A percentile compares a stretch with the other conserved stretches of the same genome.
phyloP scores from a whole-genome alignment of 2,113 vertebrate genomes.

The Hiodon tergisus region DNA sequence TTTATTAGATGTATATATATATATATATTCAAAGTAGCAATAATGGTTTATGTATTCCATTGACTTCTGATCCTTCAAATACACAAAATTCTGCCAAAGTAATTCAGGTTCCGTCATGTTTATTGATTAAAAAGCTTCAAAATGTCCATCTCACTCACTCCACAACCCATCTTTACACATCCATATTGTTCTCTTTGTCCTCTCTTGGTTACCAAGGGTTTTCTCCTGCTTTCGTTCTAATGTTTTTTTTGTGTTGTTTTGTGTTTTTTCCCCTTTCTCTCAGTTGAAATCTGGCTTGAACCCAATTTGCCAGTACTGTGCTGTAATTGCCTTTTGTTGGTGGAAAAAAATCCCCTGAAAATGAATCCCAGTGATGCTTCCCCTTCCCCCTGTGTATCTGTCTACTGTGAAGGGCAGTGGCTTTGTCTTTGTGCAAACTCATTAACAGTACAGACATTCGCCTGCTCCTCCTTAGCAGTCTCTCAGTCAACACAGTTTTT shows the following conservation, averaged over 20 bases:
- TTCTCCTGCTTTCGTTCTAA: conserved; percentile 2
- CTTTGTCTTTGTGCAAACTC: conserved; percentile 50
- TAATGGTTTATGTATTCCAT: too few species aligned
- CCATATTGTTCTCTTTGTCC: conserved; percentile 43
- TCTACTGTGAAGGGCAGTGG: conserved; percentile 40
- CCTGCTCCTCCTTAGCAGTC: conserved; percentile 43
- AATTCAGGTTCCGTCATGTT: not conserved
- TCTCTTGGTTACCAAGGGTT: conserved; percentile 24
- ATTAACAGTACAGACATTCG: conserved; percentile 45
- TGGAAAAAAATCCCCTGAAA: conserved; percentile 27
- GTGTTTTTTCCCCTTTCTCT: not conserved
- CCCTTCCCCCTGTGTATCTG: conserved; percentile 19
- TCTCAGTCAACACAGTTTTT: conserved; percentile 57
- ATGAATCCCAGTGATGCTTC: conserved; percentile 26
- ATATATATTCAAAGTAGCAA: too few species aligned
- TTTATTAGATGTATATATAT: too few species aligned
- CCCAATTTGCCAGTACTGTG: conserved; percentile 45
- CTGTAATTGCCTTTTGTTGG: conserved; percentile 53
- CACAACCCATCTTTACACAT: not conserved
- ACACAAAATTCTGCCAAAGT: not conserved
- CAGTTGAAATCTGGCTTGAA: conserved; percentile 40
- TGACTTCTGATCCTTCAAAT: too few species aligned
- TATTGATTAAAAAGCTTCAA: not conserved
- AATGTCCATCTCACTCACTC: not conserved
- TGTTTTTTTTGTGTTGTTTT: conserved; percentile 17